phyloP scores from a whole-genome alignment of 2,113 vertebrate genomes.

The Andinoacara biseriatus region DNA sequence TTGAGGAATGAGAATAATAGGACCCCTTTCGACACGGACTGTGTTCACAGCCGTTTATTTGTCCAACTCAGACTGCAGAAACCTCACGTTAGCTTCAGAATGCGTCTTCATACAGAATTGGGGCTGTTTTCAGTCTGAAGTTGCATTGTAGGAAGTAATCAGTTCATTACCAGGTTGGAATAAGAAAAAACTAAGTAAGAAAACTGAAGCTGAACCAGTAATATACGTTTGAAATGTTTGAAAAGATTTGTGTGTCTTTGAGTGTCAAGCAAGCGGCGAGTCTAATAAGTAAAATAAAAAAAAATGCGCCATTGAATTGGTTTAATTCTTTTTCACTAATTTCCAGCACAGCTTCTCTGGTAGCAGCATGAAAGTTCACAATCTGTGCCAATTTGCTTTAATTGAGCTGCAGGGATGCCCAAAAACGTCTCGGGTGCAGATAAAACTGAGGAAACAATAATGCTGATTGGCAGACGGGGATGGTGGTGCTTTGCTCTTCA shows the following conservation, averaged over 20 bases:
- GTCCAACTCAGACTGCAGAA: not conserved
- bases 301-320: not conserved
- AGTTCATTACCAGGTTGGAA: not conserved
- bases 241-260: too few species aligned
- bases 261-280: not conserved
- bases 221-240: too few species aligned
- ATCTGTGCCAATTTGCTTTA: slow-evolving; percentile 21
- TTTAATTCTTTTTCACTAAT: not conserved
- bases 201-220: not conserved
- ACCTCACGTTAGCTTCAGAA: not conserved
- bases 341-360: not conserved
- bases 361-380: not conserved
- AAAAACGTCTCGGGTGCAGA: not conserved
- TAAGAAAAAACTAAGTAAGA: too few species aligned
- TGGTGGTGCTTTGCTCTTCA: not conserved
- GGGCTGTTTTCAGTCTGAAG: not conserved
- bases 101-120: not conserved
- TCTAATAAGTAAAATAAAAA: not conserved
- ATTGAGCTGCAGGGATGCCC: slow-evolving; percentile 15
- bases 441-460: not conserved
- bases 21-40: too few species aligned
- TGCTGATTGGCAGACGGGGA: slow-evolving; percentile 26
- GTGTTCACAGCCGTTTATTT: not conserved
- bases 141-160: not conserved
- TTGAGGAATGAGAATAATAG: too few species aligned